phyloP scores from a whole-genome alignment of 2,888 invertebrate species.

The Ennomos quercinarius region DNA sequence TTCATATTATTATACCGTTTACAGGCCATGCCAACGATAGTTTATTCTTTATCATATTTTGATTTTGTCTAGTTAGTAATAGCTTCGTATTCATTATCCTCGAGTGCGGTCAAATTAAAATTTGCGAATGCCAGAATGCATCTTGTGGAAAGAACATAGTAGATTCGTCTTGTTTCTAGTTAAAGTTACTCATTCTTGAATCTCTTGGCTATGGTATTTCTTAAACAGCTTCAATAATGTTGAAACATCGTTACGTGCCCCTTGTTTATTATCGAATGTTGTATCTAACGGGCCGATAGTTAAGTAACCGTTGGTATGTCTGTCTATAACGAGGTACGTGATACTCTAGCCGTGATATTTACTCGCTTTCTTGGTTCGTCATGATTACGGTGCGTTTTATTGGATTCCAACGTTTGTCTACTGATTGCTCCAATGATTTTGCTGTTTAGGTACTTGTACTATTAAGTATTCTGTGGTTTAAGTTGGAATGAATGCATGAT shows the following conservation, averaged over 20 bases:
- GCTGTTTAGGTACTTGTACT: too few relatives aligned
- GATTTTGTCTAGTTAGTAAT: too few relatives aligned
- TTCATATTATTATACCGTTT: too few relatives aligned
- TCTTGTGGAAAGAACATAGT: too few relatives aligned
- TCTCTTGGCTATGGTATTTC: conserved; percentile 1
- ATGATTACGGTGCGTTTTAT: conserved; percentile 7
- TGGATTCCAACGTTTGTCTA: conserved; percentile 6
- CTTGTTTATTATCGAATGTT: conserved; percentile 28
- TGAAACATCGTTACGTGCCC: conserved; percentile 43
- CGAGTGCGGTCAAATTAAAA: too few relatives aligned
- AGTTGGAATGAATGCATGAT: too few relatives aligned
- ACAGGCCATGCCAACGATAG: too few relatives aligned
- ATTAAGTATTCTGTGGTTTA: not conserved
- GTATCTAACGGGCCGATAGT: conserved; percentile 20
- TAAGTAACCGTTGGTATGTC: conserved; percentile 38
- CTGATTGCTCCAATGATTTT: too few relatives aligned
- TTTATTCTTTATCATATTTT: too few relatives aligned
- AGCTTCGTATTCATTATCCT: too few relatives aligned
- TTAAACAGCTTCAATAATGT: conserved; percentile 29
- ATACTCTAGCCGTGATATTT: conserved; percentile 2
- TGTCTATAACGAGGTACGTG: conserved; percentile 10
- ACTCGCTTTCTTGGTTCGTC: conserved; percentile 1
- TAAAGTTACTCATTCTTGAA: not conserved
- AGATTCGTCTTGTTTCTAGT: too few relatives aligned
- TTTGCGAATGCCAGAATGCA: too few relatives aligned